A percentile compares a stretch with the other conserved stretches of the same genome.
Conservation (phyloP, 1,140 invertebrate genomes). For the Temnothorax curvispinosus region DNA sequence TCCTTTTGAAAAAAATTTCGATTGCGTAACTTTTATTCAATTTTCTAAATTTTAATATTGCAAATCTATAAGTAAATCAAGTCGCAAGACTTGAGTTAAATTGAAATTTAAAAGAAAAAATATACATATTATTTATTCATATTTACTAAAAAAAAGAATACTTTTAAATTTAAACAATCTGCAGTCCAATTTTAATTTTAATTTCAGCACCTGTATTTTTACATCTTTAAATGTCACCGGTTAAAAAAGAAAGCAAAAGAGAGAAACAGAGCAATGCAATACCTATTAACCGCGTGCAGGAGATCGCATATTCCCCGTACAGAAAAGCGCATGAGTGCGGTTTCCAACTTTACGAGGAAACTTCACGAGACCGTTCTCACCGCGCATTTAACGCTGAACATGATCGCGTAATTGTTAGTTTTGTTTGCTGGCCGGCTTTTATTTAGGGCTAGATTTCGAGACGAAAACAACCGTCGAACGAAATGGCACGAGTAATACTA, state of each 20-base stretch:
- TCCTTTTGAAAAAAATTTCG: background rate
- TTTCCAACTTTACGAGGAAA: conserved; percentile 15
- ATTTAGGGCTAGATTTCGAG: background rate
- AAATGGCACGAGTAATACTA: background rate
- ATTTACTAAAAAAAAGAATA: background rate
- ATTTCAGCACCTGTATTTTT: background rate
- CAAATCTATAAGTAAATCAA: background rate
- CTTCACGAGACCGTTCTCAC: background rate
- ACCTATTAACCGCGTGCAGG: background rate
- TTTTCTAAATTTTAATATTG: background rate
- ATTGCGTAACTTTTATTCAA: background rate
- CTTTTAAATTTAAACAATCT: background rate
- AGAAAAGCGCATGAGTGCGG: background rate
- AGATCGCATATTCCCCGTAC: conserved; percentile 1
- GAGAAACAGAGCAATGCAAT: background rate
- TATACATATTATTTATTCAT: background rate
- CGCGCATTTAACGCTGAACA: background rate
- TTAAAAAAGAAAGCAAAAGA: background rate
- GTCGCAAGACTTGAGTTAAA: background rate
- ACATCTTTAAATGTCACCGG: background rate
- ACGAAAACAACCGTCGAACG: background rate
- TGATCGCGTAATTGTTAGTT: conserved; percentile 14
- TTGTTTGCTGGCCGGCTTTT: background rate
- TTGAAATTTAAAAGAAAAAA: background rate
- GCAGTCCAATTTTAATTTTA: background rate